phyloP scores from a whole-genome alignment of 2,113 vertebrate genomes.

The Bufo gargarizans region DNA sequence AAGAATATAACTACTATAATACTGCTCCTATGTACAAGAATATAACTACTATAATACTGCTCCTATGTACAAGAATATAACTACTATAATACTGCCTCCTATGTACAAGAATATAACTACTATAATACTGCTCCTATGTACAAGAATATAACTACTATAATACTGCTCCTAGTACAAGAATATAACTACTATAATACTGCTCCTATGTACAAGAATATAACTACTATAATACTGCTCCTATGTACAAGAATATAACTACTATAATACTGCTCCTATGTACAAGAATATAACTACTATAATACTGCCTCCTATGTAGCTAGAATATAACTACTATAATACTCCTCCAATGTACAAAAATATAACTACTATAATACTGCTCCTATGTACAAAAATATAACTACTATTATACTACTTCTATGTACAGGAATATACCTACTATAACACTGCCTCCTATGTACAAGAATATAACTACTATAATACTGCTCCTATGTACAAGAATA shows the following conservation, averaged over 20 bases:
- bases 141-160: no score
- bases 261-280: background rate
- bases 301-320: background rate
- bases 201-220: background rate
- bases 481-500: no score
- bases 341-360: no score
- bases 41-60: conserved; percentile 9
- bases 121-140: no score
- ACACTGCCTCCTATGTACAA: background rate
- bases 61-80: background rate
- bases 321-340: background rate
- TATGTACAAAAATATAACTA: no score
- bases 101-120: no score
- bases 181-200: conserved; percentile 13
- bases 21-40: conserved; percentile 1
- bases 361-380: no score
- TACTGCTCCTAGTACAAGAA: background rate
- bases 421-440: no score
- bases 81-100: no score
- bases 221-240: background rate
- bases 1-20: conserved; percentile 1
- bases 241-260: conserved; percentile 3
- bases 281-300: background rate
- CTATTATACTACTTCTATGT: no score
- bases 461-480: conserved; percentile 2